Evolutionary conservation across 2,888 invertebrate species (phyloP).

Genomic region (Aphodius granarius): DNA sequence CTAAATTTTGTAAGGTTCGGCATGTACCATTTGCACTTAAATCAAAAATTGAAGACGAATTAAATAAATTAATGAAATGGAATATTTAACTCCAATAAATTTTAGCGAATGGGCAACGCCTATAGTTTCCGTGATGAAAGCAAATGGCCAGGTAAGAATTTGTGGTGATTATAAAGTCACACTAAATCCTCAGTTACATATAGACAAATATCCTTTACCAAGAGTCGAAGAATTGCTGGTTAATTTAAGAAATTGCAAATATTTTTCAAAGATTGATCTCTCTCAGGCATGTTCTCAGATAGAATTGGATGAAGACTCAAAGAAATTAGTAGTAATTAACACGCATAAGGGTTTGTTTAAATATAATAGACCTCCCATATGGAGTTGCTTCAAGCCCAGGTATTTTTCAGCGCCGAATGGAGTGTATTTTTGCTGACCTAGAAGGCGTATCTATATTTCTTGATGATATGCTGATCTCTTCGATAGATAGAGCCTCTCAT

Average conservation of each 20-base stretch:
- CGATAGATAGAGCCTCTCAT: neutral
- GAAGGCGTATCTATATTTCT: neutral
- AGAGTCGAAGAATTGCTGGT: too few species aligned
- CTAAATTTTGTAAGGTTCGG: slow-evolving; percentile 31
- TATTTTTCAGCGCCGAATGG: neutral
- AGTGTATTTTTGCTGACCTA: neutral
- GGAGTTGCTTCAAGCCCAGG: neutral
- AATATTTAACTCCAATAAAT: slow-evolving; percentile 35
- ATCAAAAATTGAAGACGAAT: slow-evolving; percentile 11
- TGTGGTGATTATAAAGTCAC: too few species aligned
- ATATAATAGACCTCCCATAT: neutral
- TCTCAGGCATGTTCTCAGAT: too few species aligned
- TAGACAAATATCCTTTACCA: too few species aligned
- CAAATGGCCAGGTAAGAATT: too few species aligned
- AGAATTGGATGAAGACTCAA: too few species aligned
- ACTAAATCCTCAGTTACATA: too few species aligned
- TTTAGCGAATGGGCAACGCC: slow-evolving; percentile 42
- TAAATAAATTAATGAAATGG: slow-evolving; percentile 29
- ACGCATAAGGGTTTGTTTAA: neutral
- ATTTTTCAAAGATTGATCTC: too few species aligned
- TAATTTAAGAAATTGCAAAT: too few species aligned
- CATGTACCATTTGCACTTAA: slow-evolving; percentile 15
- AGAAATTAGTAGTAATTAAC: too few species aligned
- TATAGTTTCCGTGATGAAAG: slow-evolving; percentile 40
- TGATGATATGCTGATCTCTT: neutral